These are phyloP conservation scores for Sycophaga agraensis DNA, from an alignment of 1,140 invertebrate species.

Conservation along the genomic window DNA sequence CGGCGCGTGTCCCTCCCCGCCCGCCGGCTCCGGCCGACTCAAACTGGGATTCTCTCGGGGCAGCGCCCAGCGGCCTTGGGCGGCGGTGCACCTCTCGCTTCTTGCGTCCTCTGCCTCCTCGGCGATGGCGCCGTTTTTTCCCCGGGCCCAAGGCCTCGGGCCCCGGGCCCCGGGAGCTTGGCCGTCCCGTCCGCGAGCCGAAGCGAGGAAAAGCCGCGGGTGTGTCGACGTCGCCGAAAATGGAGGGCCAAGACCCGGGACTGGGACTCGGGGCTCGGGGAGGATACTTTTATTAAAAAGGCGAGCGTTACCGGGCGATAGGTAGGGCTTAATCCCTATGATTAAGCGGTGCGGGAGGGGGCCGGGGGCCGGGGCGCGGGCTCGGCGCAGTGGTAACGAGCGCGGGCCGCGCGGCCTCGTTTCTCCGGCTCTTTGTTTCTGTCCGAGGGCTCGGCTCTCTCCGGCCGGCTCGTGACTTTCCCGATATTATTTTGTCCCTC, in stretches of 20 bases:
- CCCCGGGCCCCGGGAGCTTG: too few species aligned
- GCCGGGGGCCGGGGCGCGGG: too few species aligned
- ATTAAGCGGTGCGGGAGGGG: too few species aligned
- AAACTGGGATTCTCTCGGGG: slow-evolving; percentile 30
- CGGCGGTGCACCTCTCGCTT: slow-evolving; percentile 8
- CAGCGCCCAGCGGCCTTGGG: slow-evolving; percentile 7
- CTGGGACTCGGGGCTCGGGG: too few species aligned
- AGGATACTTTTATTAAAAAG: background rate
- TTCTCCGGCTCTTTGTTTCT: slow-evolving; percentile 1
- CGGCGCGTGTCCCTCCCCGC: slow-evolving; percentile 33
- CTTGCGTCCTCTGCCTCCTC: too few species aligned
- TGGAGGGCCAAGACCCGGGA: too few species aligned
- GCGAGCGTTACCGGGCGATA: background rate
- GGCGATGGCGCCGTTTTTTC: too few species aligned
- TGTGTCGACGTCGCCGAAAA: background rate
- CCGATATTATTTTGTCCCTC: slow-evolving; percentile 16
- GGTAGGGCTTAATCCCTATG: background rate
- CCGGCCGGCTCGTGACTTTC: slow-evolving; percentile 12
- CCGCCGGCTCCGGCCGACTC: slow-evolving; percentile 38
- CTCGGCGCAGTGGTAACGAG: too few species aligned
- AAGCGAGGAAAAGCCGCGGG: background rate
- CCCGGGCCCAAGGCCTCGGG: too few species aligned
- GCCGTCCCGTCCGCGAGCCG: too few species aligned
- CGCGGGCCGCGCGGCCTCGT: too few species aligned
- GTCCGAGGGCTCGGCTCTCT: background rate